These are phyloP conservation scores for Carollia perspicillata DNA, from an alignment of 2,113 vertebrate genomes.

Conservation along the genomic window DNA sequence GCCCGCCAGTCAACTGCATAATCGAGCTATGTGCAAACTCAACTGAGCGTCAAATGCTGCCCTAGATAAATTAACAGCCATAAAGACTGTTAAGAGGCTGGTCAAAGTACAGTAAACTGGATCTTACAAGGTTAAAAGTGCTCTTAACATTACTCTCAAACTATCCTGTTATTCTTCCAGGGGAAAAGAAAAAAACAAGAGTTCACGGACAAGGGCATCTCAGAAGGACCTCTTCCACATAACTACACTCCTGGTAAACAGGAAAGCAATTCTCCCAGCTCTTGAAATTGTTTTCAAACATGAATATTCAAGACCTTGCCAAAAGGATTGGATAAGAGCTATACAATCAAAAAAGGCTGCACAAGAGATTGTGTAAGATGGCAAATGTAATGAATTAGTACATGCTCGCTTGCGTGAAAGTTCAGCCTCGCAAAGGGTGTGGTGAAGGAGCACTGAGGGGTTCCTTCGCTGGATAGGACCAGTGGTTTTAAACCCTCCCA, in stretches of 20 bases:
- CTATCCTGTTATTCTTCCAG: background rate
- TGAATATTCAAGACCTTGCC: constrained; percentile 7
- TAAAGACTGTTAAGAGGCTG: background rate
- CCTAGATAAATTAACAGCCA: background rate
- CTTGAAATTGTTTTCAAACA: constrained; percentile 40
- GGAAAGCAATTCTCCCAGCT: background rate
- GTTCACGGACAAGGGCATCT: background rate
- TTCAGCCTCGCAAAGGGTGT: background rate
- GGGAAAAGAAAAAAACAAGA: background rate
- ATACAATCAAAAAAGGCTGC: background rate
- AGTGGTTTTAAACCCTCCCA: background rate
- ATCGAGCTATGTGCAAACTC: background rate
- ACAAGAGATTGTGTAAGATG: background rate
- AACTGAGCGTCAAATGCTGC: background rate
- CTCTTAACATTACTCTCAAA: background rate
- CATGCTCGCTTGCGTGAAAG: background rate
- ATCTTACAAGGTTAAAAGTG: background rate
- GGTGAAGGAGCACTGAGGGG: background rate
- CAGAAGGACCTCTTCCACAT: background rate
- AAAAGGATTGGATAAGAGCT: background rate
- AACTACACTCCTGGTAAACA: background rate
- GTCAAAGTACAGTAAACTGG: background rate
- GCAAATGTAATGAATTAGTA: background rate
- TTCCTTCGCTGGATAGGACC: background rate
- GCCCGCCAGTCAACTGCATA: background rate